These are phyloP conservation scores for Venustoraphidia nigricollis DNA, from an alignment of 2,888 invertebrate species.

Conservation along the genomic window DNA sequence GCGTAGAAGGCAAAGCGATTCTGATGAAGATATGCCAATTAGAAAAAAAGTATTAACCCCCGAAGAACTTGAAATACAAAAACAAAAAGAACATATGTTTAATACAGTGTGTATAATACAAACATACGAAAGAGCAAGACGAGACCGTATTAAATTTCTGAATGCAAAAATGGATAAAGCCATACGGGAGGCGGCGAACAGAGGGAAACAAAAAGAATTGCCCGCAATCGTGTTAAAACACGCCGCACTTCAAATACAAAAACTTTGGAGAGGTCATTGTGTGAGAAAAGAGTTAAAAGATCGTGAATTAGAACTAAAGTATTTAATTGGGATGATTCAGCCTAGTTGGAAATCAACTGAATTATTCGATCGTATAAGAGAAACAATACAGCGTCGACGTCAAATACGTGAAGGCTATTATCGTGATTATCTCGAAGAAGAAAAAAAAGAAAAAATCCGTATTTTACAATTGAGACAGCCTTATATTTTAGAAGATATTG, in stretches of 20 bases:
- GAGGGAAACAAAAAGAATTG: background rate
- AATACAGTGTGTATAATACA: constrained; percentile 27
- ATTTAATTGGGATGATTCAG: constrained; percentile 39
- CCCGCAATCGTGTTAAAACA: constrained; percentile 10
- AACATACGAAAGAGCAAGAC: constrained; percentile 31
- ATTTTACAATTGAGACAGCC: constrained; percentile 35
- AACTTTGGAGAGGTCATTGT: constrained; percentile 30
- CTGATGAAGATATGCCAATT: no score
- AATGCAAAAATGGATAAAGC: background rate
- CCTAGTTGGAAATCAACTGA: constrained; percentile 31
- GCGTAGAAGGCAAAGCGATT: no score
- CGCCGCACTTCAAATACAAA: constrained; percentile 27
- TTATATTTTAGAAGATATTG: constrained; percentile 56
- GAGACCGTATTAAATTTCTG: constrained; percentile 14
- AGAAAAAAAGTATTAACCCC: constrained; percentile 15
- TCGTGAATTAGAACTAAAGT: constrained; percentile 28
- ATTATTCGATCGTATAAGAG: constrained; percentile 30
- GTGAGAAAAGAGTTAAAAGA: constrained; percentile 26
- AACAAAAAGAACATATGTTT: constrained; percentile 15
- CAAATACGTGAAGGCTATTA: constrained; percentile 30
- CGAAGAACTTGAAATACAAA: constrained; percentile 15
- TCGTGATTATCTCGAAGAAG: constrained; percentile 29
- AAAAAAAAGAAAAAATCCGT: constrained; percentile 33
- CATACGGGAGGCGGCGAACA: no score
- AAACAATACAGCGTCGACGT: constrained; percentile 31